These are phyloP conservation scores for Leptinotarsa rubiginosa DNA, from an alignment of 2,888 invertebrate genomes.

Conservation along the genomic window DNA sequence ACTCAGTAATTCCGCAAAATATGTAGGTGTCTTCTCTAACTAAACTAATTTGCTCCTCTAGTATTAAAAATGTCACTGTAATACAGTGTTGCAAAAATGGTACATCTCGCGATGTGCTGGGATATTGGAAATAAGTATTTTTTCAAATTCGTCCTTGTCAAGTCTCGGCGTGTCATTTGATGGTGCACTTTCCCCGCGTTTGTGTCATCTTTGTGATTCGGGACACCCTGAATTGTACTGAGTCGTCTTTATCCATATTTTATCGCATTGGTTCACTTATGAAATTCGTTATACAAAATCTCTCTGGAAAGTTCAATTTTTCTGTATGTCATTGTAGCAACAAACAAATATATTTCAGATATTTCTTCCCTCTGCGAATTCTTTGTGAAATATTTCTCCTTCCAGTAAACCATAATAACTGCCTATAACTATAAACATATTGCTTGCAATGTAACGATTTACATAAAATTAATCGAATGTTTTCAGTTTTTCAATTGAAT, in stretches of 20 bases:
- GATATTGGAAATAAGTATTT: not conserved
- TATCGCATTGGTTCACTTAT: slow-evolving; percentile 11
- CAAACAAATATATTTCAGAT: not conserved
- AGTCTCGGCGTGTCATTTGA: slow-evolving; percentile 1
- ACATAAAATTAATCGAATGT: not conserved
- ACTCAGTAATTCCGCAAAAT: slow-evolving; percentile 19
- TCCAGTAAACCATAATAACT: not conserved
- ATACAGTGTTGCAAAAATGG: slow-evolving; percentile 3
- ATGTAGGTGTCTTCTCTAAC: slow-evolving; percentile 26
- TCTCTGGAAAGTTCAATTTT: not conserved
- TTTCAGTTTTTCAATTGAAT: not conserved
- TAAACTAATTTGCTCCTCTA: slow-evolving; percentile 23
- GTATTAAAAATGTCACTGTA: slow-evolving; percentile 25
- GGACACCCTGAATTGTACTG: slow-evolving; percentile 6
- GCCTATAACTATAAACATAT: not conserved
- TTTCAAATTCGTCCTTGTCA: not conserved
- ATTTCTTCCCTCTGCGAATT: not conserved
- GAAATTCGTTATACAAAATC: not conserved
- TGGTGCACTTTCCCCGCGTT: not conserved
- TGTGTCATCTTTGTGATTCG: slow-evolving; percentile 1
- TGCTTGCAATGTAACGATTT: not conserved
- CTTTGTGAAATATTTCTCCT: not conserved
- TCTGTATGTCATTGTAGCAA: not conserved
- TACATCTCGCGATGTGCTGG: not conserved
- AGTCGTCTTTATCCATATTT: slow-evolving; percentile 15